Conservation (phyloP, 2,888 invertebrate species). For the Eupsilia transversa region DNA sequence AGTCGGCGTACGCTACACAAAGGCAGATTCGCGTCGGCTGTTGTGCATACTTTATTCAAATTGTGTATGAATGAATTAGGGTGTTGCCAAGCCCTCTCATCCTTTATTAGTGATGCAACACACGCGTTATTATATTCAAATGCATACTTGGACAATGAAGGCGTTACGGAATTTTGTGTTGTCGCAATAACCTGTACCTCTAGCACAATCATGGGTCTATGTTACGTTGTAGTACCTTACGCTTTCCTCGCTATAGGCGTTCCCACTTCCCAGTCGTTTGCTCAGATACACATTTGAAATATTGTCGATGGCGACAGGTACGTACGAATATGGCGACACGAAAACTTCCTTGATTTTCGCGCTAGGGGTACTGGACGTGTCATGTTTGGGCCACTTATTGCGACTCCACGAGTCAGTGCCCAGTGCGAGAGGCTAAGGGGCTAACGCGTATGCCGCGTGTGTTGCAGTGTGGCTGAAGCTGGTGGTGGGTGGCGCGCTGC, state of each 20-base stretch:
- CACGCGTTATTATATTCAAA: conserved; percentile 22
- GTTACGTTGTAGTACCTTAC: neutral
- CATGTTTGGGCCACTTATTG: conserved; percentile 9
- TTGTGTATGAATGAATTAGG: neutral
- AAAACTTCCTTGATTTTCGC: neutral
- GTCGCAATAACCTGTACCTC: conserved; percentile 30
- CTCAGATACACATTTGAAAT: neutral
- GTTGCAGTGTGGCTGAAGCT: conserved; percentile 97
- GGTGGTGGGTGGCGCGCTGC: conserved; percentile 95
- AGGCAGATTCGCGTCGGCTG: neutral
- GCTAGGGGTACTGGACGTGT: conserved; percentile 22
- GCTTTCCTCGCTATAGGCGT: neutral
- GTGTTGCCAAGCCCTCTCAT: neutral
- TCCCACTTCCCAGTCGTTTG: neutral
- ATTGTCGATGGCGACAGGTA: neutral
- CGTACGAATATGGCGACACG: too few species aligned
- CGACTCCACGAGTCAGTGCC: conserved; percentile 6
- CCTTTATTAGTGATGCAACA: conserved; percentile 33
- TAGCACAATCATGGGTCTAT: conserved; percentile 1
- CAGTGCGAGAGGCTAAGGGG: conserved; percentile 27
- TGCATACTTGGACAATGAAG: neutral
- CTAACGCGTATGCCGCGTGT: conserved; percentile 79
- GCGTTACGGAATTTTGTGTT: conserved; percentile 7
- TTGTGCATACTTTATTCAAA: conserved; percentile 5
- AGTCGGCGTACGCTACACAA: neutral